Evolutionary conservation across 2,888 invertebrate genomes (phyloP), one percentile per base, ranked within the genome.

Genomic region (Coenonympha glycerion): DNA sequence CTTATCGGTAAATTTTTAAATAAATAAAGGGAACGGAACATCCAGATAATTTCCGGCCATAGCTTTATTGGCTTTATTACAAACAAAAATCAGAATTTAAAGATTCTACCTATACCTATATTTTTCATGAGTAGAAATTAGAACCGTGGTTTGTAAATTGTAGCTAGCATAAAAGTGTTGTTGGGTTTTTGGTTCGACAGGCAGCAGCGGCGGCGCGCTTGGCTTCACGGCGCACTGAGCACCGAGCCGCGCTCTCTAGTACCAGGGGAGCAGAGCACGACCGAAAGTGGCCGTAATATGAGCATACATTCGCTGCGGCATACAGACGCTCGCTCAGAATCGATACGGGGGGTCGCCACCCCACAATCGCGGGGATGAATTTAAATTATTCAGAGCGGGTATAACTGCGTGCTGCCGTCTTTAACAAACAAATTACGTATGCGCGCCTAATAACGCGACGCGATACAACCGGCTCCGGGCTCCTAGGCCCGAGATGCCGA

Each of bases 401-500:
- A 84, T 79, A 79, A 81, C 81, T 84, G 82, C 77, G 82, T 79
- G 77, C 81, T 78, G 76, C 79, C 83, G 84, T 84, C 87, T 87
- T 85, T 82, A 84, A 84, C 84, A 86, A 86, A 86, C 86, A 87
- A 83, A 86, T 86, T 86, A 86, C 77, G 77, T 85, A 84, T 83
- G 85, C 86, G 75, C 77, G 73, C 78, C 81, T 82, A 83, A 84
- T 85, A 84, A 84, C 79, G 73, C 75, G 80, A 84, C 79, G 73
- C 75, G 80, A 80, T 81, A 84, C 78, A 76, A 70, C 69, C 68
- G 70, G 74, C 79, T 84, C 79, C 76, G 79, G 77, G 74, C 71
- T 78, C 31, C 31, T 8, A 26, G 24, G n/a, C 24, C 73, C 51
- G 55, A 49, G 58, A 60, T 61, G 72, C 69, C 71, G 75, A 75